These are phyloP conservation scores for Menura novaehollandiae DNA, from an alignment of 2,113 vertebrate genomes.

Conservation along the genomic window DNA sequence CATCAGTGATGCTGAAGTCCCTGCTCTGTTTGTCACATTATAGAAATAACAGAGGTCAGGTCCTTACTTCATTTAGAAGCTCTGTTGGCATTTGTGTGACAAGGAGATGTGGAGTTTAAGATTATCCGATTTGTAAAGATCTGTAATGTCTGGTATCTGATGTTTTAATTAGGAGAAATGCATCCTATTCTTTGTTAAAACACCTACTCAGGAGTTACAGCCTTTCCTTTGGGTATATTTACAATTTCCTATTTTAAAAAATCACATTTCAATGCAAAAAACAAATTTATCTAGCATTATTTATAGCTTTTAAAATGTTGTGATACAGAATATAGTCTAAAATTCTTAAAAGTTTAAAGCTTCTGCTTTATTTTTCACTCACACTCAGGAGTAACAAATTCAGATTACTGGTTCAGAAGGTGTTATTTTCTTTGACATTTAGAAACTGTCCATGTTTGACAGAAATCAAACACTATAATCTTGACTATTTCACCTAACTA, in stretches of 20 bases:
- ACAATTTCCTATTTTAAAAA: neutral
- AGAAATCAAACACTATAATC: neutral
- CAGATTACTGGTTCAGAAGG: neutral
- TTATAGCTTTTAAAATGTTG: neutral
- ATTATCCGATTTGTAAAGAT: neutral
- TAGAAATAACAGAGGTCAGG: neutral
- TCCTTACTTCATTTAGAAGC: neutral
- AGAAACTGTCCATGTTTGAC: neutral
- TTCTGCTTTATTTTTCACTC: neutral
- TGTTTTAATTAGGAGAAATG: neutral
- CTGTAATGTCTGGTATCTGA: neutral
- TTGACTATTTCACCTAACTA: neutral
- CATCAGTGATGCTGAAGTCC: neutral
- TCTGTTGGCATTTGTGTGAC: neutral
- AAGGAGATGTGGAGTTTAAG: neutral
- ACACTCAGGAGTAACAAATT: neutral
- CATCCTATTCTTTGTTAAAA: neutral
- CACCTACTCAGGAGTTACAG: neutral
- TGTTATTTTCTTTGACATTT: neutral
- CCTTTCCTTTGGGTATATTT: neutral
- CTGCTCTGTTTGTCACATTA: neutral
- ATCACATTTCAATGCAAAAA: neutral
- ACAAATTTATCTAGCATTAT: neutral
- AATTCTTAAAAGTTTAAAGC: neutral
- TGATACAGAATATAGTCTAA: neutral